Conservation (phyloP, 2,113 vertebrate genomes). For the Sus scrofa region T2T-Sscrofa CM000819.6:5275501-5276000, state of each 20-base stretch:
- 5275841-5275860: not conserved
- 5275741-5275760: not conserved
- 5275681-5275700: no score
- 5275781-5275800: not conserved
- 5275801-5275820: not conserved
- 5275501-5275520: no score
- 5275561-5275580: no score
- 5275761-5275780: not conserved
- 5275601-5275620: no score
- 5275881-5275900: not conserved
- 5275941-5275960: not conserved
- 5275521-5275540: no score
- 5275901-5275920: not conserved
- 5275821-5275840: not conserved
- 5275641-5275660: no score
- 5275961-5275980: not conserved
- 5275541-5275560: no score
- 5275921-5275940: not conserved
- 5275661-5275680: no score
- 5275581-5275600: no score
- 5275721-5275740: not conserved
- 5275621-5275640: no score
- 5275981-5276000: not conserved
- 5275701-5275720: not conserved
- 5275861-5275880: not conserved